These are phyloP conservation scores for Coelopa pilipes DNA, from an alignment of 2,888 invertebrate species.

Conservation along the genomic window DNA sequence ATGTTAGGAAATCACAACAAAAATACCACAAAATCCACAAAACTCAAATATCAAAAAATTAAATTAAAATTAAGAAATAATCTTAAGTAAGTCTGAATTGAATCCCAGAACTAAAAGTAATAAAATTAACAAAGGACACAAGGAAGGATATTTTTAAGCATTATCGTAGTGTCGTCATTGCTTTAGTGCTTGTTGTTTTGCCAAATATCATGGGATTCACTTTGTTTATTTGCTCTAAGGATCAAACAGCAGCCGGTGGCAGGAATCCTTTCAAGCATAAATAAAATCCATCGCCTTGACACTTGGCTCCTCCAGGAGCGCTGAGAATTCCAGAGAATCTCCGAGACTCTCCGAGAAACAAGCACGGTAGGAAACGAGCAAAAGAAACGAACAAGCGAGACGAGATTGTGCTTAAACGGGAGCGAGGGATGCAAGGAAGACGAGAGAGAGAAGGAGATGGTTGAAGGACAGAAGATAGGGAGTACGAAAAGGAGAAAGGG, in stretches of 20 bases:
- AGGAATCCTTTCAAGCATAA: neutral
- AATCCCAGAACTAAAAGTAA: too few species aligned
- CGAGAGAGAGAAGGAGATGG: neutral
- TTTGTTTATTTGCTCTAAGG: conserved; percentile 17
- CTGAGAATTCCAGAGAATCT: too few species aligned
- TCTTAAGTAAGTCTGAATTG: too few species aligned
- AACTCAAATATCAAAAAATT: too few species aligned
- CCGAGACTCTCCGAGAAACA: neutral
- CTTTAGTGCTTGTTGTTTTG: neutral
- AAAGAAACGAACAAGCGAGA: neutral
- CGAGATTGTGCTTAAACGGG: neutral
- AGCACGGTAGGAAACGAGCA: conserved; percentile 4
- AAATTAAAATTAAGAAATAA: neutral
- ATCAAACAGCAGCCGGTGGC: neutral
- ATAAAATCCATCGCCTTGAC: conserved; percentile 10
- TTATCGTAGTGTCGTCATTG: too few species aligned
- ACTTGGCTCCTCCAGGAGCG: neutral
- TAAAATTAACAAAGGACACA: too few species aligned
- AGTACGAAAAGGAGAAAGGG: too few species aligned
- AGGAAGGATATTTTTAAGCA: too few species aligned
- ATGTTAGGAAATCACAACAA: neutral
- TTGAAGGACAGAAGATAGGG: neutral
- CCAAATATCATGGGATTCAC: too few species aligned
- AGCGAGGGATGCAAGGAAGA: too few species aligned
- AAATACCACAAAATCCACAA: neutral